Percentiles rank a stretch among this genome's conserved stretches.
Conservation (phyloP, 2,797 vertebrate genomes). For the Argentina silus region DNA sequence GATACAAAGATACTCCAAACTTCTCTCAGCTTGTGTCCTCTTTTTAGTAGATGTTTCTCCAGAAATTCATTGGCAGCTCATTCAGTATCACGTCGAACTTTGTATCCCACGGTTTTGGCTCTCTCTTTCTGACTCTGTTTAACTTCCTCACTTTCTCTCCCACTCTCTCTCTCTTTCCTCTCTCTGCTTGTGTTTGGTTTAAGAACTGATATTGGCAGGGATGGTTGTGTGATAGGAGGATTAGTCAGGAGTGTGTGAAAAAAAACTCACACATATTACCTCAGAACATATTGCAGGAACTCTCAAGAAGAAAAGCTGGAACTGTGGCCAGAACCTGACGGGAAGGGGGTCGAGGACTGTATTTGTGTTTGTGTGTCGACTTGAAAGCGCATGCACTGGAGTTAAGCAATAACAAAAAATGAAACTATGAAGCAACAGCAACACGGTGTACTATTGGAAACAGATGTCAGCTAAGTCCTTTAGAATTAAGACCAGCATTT, state of each 20-base stretch:
- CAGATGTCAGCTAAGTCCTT: no score
- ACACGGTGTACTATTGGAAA: no score
- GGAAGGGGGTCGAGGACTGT: slow-evolving; percentile 2
- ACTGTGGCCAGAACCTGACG: neutral
- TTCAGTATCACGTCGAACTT: slow-evolving; percentile 21
- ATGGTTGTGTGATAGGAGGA: slow-evolving; percentile 17
- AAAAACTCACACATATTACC: slow-evolving; percentile 7
- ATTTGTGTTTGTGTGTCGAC: slow-evolving; percentile 14
- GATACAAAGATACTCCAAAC: slow-evolving; percentile 12
- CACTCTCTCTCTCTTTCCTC: neutral
- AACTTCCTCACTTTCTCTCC: neutral
- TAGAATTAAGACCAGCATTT: no score
- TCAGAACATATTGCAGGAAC: no score
- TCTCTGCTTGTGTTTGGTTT: slow-evolving; percentile 16
- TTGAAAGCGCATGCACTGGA: slow-evolving; percentile 6
- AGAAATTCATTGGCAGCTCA: slow-evolving; percentile 13
- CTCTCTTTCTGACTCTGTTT: neutral
- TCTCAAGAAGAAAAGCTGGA: slow-evolving; percentile 16
- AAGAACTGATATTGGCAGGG: slow-evolving; percentile 17
- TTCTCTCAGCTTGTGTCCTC: slow-evolving; percentile 16
- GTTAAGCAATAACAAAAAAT: slow-evolving; percentile 28
- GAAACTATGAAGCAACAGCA: slow-evolving; percentile 21
- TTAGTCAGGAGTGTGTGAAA: slow-evolving; percentile 12
- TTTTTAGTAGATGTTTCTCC: slow-evolving; percentile 12
- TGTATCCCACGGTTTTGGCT: neutral